Evolutionary conservation across 2,888 invertebrate species (phyloP).

Genomic region (Keiferia lycopersicella): DNA sequence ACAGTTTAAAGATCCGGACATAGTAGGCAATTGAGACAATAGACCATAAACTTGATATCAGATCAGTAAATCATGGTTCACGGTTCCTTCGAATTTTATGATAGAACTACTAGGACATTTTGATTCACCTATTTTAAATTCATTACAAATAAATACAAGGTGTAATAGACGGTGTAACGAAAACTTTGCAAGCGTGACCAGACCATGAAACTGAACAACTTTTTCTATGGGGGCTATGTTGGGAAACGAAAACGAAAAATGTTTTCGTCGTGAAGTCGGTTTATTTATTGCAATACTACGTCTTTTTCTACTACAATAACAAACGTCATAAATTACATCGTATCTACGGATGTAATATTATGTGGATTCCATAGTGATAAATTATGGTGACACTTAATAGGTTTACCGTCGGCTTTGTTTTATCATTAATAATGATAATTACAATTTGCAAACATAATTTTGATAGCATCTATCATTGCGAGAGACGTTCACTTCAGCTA

Average conservation of each 20-base stretch:
- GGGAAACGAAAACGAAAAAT: too few species aligned
- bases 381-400: conserved; percentile 15
- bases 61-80: too few species aligned
- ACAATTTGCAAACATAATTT: neutral
- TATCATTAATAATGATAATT: neutral
- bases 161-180: too few species aligned
- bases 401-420: conserved; percentile 19
- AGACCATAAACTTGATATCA: too few species aligned
- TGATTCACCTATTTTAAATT: too few species aligned
- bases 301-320: conserved; percentile 24
- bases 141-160: too few species aligned
- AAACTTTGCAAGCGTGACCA: too few species aligned
- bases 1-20: neutral
- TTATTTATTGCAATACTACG: conserved; percentile 5
- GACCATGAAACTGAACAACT: too few species aligned
- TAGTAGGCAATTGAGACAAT: neutral
- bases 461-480: neutral
- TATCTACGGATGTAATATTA: conserved; percentile 11
- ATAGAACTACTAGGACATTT: too few species aligned
- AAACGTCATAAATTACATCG: conserved; percentile 24
- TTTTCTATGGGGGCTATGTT: too few species aligned
- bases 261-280: too few species aligned
- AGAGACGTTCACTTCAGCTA: neutral
- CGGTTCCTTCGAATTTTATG: too few species aligned
- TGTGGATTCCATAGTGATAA: conserved; percentile 21